These are phyloP conservation scores for Chrysomela aeneicollis DNA, from an alignment of 2,888 invertebrate genomes.

Conservation along the genomic window DNA sequence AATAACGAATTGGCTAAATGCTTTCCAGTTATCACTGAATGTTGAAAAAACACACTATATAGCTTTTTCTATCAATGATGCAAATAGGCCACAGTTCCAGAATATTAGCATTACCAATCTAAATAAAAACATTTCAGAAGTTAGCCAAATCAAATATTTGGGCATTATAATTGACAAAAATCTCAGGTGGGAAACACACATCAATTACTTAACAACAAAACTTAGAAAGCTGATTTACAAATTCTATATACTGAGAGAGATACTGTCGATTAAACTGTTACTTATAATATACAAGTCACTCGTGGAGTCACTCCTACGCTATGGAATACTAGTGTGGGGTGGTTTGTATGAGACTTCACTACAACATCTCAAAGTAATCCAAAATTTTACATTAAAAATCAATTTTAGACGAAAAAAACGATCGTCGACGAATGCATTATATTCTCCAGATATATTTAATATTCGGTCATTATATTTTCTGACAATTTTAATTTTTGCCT, in stretches of 20 bases:
- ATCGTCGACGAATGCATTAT: background rate
- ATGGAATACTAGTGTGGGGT: background rate
- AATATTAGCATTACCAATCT: constrained; percentile 1
- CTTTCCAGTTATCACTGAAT: background rate
- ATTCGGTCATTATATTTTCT: background rate
- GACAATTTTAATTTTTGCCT: constrained; percentile 1
- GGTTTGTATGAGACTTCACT: background rate
- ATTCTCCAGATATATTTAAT: background rate
- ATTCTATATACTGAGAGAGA: constrained; percentile 1
- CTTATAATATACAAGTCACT: constrained; percentile 6
- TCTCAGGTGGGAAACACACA: constrained; percentile 6
- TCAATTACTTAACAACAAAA: background rate
- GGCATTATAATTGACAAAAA: constrained; percentile 7
- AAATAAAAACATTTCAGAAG: background rate
- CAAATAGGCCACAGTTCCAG: background rate
- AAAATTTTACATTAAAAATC: background rate
- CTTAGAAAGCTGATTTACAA: background rate
- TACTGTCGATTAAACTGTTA: background rate
- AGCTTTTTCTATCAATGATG: constrained; percentile 2
- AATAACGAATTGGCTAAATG: constrained; percentile 7
- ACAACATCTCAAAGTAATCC: background rate
- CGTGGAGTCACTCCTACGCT: constrained; percentile 2
- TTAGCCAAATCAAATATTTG: constrained; percentile 4
- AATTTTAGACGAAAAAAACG: background rate
- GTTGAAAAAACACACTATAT: constrained; percentile 1